Percentiles rank a stretch among this genome's conserved stretches.
Conservation (phyloP, 1,140 invertebrate species). For the Leptinotarsa lineolata region DNA sequence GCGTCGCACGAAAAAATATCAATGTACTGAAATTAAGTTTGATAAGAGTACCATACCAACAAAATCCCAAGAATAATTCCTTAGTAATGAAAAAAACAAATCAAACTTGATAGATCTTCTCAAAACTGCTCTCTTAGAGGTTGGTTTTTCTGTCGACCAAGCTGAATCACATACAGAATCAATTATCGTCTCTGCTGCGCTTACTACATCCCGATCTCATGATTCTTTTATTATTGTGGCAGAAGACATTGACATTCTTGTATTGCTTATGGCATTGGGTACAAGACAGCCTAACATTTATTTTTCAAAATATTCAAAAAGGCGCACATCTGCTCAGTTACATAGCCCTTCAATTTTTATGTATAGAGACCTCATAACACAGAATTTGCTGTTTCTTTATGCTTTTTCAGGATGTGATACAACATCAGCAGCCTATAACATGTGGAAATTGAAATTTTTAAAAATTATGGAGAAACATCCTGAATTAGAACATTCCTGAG, state of each 20-base stretch:
- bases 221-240: neutral
- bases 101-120: conserved; percentile 12
- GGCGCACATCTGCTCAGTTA: too few species aligned
- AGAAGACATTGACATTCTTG: conserved; percentile 10
- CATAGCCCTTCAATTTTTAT: too few species aligned
- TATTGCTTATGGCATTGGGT: conserved; percentile 16
- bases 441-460: conserved; percentile 8
- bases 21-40: conserved; percentile 14
- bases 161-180: too few species aligned
- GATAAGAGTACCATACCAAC: conserved; percentile 21
- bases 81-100: conserved; percentile 11
- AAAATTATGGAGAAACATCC: conserved; percentile 15
- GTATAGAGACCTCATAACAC: too few species aligned
- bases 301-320: too few species aligned
- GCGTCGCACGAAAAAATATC: conserved; percentile 6
- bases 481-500: conserved; percentile 18
- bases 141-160: neutral
- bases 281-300: conserved; percentile 10
- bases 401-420: conserved; percentile 26
- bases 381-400: conserved; percentile 27
- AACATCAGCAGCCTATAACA: conserved; percentile 23
- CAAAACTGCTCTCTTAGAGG: neutral
- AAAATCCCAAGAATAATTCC: conserved; percentile 22
- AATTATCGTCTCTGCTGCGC: too few species aligned
- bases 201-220: too few species aligned